Evolutionary conservation across 2,113 vertebrate species (phyloP).

Genomic region (Syngnathus floridae): DNA sequence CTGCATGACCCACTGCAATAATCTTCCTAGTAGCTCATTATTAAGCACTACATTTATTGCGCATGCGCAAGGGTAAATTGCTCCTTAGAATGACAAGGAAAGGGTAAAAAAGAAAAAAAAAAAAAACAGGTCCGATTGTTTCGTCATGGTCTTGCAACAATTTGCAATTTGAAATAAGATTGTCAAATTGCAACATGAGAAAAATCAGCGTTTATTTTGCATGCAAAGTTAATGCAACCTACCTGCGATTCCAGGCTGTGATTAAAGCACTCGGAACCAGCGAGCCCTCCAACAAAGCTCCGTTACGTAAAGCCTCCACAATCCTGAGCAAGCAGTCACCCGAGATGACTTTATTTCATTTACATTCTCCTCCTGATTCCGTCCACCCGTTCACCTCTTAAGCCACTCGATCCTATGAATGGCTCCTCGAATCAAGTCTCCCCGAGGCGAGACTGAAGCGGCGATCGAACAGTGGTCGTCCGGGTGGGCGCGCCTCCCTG

Average conservation of each 20-base stretch:
- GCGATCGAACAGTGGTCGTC: constrained; percentile 15
- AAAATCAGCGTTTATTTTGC: background rate
- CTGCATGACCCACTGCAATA: constrained; percentile 1
- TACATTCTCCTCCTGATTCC: background rate
- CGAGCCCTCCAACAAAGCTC: constrained; percentile 38
- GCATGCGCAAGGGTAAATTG: constrained; percentile 54
- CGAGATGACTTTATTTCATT: constrained; percentile 7
- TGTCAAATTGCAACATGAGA: background rate
- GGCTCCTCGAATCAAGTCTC: constrained; percentile 4
- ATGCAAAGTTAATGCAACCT: constrained; percentile 18
- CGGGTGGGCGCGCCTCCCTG: constrained; percentile 42
- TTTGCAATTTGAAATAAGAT: fast-evolving
- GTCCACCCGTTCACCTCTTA: constrained; percentile 7
- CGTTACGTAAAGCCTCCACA: constrained; percentile 61
- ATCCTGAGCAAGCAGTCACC: constrained; percentile 12
- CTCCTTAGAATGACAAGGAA: constrained; percentile 25
- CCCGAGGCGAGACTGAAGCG: constrained; percentile 12
- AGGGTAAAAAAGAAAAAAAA: too few species aligned
- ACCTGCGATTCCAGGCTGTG: constrained; percentile 41
- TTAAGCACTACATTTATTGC: constrained; percentile 11
- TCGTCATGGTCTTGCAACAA: background rate
- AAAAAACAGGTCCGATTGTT: background rate
- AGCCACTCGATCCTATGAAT: background rate
- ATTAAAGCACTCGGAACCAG: constrained; percentile 21
- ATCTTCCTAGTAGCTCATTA: background rate